Evolutionary conservation across 2,888 invertebrate species (phyloP).

Genomic region (Stenchaetothrips biformis): DNA sequence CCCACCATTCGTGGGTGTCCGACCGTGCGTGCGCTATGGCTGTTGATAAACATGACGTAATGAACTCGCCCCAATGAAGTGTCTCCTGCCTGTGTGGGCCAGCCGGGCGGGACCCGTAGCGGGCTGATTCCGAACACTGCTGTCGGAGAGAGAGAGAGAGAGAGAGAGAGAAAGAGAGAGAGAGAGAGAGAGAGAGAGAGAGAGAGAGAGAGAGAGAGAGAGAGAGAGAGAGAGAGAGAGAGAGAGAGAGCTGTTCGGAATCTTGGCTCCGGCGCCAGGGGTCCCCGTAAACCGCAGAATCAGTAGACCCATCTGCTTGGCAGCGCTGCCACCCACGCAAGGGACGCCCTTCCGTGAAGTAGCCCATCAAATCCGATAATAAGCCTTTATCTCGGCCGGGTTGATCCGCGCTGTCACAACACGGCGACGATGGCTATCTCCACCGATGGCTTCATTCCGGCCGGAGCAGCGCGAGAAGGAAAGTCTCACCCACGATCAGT

Average conservation of each 20-base stretch:
- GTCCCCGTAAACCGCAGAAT: slow-evolving; percentile 7
- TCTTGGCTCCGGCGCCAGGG: not conserved
- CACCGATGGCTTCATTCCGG: too few relatives aligned
- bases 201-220: not conserved
- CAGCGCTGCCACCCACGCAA: too few relatives aligned
- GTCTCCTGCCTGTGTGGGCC: not conserved
- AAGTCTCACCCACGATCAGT: too few relatives aligned
- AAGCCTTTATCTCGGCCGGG: too few relatives aligned
- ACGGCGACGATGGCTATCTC: not conserved
- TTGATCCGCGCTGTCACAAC: not conserved
- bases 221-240: not conserved
- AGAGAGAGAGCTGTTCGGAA: not conserved
- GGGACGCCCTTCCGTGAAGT: not conserved
- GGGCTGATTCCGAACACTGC: not conserved
- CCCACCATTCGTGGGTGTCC: not conserved
- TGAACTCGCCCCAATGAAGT: not conserved
- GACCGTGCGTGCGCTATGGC: not conserved
- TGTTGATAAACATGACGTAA: slow-evolving; percentile 2
- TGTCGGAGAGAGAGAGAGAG: not conserved
- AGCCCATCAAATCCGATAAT: not conserved
- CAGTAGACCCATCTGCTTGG: not conserved
- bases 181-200: not conserved
- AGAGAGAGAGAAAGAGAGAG: not conserved
- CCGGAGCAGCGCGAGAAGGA: too few relatives aligned
- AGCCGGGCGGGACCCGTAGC: not conserved